phyloP scores from a whole-genome alignment of 2,888 invertebrate genomes.

The Toxonevra muliebris region DNA sequence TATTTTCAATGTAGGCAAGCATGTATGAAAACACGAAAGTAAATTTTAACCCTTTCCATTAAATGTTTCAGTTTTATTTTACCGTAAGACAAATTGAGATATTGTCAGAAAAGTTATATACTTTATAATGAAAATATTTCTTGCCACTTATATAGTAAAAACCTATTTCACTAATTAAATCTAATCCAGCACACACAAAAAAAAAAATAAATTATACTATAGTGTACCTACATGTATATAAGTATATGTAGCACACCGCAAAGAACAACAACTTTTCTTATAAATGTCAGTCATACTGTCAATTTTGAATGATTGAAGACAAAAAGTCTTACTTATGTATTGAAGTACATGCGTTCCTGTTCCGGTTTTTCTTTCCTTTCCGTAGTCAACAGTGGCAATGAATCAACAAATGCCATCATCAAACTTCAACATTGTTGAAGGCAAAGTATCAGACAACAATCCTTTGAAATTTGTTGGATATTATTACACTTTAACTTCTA shows the following conservation, averaged over 20 bases:
- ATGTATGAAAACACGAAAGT: no score
- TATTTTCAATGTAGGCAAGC: no score
- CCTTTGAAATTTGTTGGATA: conserved; percentile 2
- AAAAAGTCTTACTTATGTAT: neutral
- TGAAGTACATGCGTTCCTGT: neutral
- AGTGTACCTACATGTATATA: neutral
- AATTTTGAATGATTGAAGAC: conserved; percentile 37
- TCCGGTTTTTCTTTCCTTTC: neutral
- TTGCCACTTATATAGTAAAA: no score
- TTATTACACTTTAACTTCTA: neutral
- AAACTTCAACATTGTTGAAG: neutral
- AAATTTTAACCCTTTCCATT: neutral
- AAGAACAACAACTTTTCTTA: conserved; percentile 37
- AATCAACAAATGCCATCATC: neutral
- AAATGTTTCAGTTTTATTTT: no score
- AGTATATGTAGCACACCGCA: conserved; percentile 7
- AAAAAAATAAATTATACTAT: neutral
- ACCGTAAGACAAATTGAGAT: no score
- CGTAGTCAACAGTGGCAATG: neutral
- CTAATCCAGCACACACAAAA: conserved; percentile 41
- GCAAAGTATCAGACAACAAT: neutral
- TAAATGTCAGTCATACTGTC: conserved; percentile 41
- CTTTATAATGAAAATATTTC: neutral
- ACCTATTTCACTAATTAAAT: conserved; percentile 50
- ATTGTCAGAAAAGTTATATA: neutral